Evolutionary conservation across 2,113 vertebrate genomes (phyloP), one percentile per base, ranked within the genome.

Genomic region (Nothocercus julius): DNA sequence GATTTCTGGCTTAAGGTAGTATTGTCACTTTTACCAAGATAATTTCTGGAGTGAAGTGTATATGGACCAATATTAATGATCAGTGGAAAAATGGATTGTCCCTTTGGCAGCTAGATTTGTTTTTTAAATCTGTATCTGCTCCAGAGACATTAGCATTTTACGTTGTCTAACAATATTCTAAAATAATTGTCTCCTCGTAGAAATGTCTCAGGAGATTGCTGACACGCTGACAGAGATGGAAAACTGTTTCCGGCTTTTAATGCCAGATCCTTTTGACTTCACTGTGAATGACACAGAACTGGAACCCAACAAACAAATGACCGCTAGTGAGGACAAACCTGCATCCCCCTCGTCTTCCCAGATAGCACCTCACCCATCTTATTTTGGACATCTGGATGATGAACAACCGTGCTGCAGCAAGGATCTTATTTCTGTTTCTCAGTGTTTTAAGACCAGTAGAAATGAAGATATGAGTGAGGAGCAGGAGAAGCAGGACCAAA

Each of bases 321-420:
- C 44, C 47, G 19, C 82, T 38, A 1, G 13, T 2, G 42, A 59
- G 15, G n/a, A 28, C 2, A 5, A 47, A 42, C n/a, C 62, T 16
- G 15, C 30, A 5, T 15, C 44, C 24, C 2, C 8, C 5, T 56
- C 59, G 13, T 53, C 44, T 36, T 76, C 64, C 12, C 54, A 6
- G 36, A 6, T n/a, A 25, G 17, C 69, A 42, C 32, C 30, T 21
- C 36, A 9, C 20, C 40, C 10, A 2, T 13, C 77, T 12, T 56
- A 0, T 5, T 11, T 34, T 30, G 82, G 30, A 7, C 79, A 6
- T 1, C 2, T 63, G 69, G 97, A 95, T 7, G 97, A 98, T 19
- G 98, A 98, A 6, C 97, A 98, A 87, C 99, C 99, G 0, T 99
- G 99, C 94, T 99, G 99, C 95, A 99, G 99, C 97, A 99, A 97